These are phyloP conservation scores for Motacilla alba DNA, from an alignment of 2,113 vertebrate genomes.

Conservation along the genomic window DNA sequence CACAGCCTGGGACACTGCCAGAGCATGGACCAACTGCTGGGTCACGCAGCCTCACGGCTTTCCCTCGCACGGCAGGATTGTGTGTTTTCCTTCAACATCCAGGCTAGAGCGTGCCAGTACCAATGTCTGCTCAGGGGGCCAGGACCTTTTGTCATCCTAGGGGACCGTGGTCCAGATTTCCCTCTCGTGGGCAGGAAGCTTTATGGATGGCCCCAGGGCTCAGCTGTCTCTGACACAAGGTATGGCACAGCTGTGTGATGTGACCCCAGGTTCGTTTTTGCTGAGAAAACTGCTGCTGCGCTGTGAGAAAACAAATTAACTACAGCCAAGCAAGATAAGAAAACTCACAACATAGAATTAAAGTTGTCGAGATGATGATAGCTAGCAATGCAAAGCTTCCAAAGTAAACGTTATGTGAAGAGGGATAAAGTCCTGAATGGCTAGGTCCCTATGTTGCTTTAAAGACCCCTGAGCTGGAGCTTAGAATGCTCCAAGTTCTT, in stretches of 20 bases:
- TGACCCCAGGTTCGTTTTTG: background rate
- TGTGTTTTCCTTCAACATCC: background rate
- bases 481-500: background rate
- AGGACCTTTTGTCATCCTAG: background rate
- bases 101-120: background rate
- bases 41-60: background rate
- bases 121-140: background rate
- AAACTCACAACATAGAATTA: background rate
- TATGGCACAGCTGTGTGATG: background rate
- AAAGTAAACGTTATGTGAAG: background rate
- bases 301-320: background rate
- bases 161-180: background rate
- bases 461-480: background rate
- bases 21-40: rapidly evolving
- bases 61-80: rapidly evolving
- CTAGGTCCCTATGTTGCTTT: background rate
- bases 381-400: background rate
- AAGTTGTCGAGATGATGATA: background rate
- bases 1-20: background rate
- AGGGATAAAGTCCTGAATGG: background rate
- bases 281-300: background rate
- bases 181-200: background rate
- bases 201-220: background rate
- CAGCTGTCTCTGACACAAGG: background rate
- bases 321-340: background rate